A percentile compares a stretch with the other conserved stretches of the same genome.
Evolutionary conservation across 2,113 vertebrate species (phyloP).

Genomic region (Cercocebus atys): DNA sequence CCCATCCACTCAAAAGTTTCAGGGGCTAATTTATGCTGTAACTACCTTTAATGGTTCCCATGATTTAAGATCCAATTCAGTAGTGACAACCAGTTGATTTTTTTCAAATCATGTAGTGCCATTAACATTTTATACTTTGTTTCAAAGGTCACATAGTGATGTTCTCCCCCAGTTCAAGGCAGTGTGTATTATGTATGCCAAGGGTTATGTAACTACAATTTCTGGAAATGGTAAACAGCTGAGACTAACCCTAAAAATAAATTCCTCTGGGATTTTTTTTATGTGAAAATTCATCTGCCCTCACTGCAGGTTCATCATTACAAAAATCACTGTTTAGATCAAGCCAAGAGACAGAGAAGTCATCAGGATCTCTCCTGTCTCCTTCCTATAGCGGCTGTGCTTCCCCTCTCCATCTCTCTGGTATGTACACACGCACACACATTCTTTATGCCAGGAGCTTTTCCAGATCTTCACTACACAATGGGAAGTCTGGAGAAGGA

Average conservation of each 20-base stretch:
- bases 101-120: constrained; percentile 41
- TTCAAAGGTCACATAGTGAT: constrained; percentile 70
- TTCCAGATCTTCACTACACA: constrained; percentile 47
- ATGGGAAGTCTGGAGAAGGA: background rate
- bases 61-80: constrained; percentile 31
- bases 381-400: background rate
- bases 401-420: background rate
- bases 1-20: background rate
- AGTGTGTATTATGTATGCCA: constrained; percentile 68
- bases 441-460: background rate
- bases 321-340: constrained; percentile 55
- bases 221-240: constrained; percentile 75
- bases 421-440: background rate
- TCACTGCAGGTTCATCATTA: constrained; percentile 69
- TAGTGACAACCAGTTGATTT: constrained; percentile 46
- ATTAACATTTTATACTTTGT: constrained; percentile 61
- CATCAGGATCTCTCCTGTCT: background rate
- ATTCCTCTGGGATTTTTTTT: constrained; percentile 58
- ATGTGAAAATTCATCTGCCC: constrained; percentile 68
- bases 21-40: background rate
- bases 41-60: constrained; percentile 21
- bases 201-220: constrained; percentile 71
- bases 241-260: constrained; percentile 78
- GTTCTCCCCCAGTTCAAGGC: constrained; percentile 62
- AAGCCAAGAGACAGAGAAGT: constrained; percentile 48